phyloP scores from a whole-genome alignment of 2,113 vertebrate species.

The Merops nubicus region DNA sequence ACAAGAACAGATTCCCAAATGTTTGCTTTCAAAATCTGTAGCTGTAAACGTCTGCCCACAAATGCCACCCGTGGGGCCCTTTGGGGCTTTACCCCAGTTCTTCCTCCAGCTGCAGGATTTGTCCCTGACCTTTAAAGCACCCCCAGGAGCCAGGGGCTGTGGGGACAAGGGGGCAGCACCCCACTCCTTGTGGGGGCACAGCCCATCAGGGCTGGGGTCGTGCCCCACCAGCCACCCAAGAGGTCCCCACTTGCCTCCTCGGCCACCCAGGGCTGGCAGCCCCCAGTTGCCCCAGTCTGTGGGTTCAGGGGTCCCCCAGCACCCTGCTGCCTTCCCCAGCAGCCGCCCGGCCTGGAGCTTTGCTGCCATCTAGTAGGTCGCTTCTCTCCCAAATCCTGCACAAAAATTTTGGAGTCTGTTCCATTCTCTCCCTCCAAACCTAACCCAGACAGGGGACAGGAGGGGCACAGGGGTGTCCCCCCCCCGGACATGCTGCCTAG shows the following conservation, averaged over 20 bases:
- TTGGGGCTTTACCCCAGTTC: neutral
- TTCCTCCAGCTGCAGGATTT: neutral
- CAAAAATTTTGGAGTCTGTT: neutral
- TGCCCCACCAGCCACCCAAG: neutral
- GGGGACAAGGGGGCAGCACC: neutral
- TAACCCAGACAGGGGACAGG: neutral
- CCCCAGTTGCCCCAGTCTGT: fast-evolving
- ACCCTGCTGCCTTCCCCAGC: neutral
- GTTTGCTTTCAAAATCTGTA: neutral
- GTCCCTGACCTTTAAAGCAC: neutral
- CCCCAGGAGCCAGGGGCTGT: neutral
- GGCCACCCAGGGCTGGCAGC: neutral
- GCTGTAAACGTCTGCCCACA: neutral
- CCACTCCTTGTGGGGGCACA: neutral
- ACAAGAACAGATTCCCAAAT: neutral
- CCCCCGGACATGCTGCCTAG: fast-evolving
- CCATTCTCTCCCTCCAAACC: neutral
- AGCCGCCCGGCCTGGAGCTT: neutral
- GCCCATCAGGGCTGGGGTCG: fast-evolving
- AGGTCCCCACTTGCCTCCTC: neutral
- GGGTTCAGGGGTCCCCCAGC: neutral
- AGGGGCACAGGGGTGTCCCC: neutral
- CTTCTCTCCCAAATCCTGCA: neutral
- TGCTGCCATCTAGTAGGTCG: constrained; percentile 59
- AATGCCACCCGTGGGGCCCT: neutral